Percentiles rank a stretch among this genome's conserved stretches.
phyloP scores from a whole-genome alignment of 2,113 vertebrate species.

The Hiodon tergisus region DNA sequence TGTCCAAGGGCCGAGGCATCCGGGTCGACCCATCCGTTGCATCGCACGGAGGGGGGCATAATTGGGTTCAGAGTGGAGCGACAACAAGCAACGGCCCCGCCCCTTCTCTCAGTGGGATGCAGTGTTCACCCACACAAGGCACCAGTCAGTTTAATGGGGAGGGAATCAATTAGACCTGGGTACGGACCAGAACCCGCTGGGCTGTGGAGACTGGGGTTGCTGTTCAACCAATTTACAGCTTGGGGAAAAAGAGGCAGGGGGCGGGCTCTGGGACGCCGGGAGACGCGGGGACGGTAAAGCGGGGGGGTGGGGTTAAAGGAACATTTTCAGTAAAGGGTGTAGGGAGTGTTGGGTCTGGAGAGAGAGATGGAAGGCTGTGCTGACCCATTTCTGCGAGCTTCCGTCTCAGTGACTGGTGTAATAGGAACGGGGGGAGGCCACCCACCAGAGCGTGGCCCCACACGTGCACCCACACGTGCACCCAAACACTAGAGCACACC shows the following conservation, averaged over 20 bases:
- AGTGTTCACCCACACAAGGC: background rate
- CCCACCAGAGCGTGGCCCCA: conserved; percentile 6
- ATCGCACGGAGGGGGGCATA: too few species aligned
- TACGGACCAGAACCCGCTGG: background rate
- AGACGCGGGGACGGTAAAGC: conserved; percentile 42
- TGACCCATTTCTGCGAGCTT: conserved; percentile 68
- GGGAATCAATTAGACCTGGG: background rate
- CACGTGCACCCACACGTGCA: conserved; percentile 24
- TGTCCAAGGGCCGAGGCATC: background rate
- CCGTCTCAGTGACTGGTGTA: conserved; percentile 49
- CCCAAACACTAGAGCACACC: background rate
- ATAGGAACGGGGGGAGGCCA: conserved; percentile 32
- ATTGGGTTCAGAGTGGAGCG: too few species aligned
- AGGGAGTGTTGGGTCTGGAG: conserved; percentile 30
- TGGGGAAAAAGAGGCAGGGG: conserved; percentile 42
- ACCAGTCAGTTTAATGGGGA: background rate
- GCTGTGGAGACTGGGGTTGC: conserved; percentile 30
- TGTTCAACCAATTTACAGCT: conserved; percentile 50
- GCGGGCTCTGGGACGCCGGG: conserved; percentile 55
- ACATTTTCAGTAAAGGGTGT: conserved; percentile 24
- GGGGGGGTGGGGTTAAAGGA: conserved; percentile 13
- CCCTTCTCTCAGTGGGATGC: too few species aligned
- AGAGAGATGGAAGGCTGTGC: conserved; percentile 27
- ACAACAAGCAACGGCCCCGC: too few species aligned
- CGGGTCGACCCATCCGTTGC: background rate